Base-by-base conservation (phyloP, 2,888 invertebrate species). In the Alloplasta piceator region DNA sequence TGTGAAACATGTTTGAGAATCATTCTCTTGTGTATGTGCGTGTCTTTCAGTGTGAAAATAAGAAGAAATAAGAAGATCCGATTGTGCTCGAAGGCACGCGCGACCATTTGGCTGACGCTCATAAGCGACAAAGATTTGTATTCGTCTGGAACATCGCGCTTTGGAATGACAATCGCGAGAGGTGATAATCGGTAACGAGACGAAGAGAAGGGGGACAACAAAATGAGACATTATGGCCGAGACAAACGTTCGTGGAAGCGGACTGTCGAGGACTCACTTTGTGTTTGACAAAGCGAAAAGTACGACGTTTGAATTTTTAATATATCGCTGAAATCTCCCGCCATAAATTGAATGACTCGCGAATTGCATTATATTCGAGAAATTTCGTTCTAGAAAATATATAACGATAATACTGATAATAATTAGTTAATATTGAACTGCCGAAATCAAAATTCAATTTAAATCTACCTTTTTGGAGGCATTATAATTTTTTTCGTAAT, bases 281-380 rank as follows among this genome's bases (percentile, higher is more conserved):
- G 4, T 38, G 10, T 9, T 14, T 14, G 43, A 5, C 26, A 50
- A 60, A 14, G 26, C 10, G 60, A 60, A 50, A 26, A 60, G 14
- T 46, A 75, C 74, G 74, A 75, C 41, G 60, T 50, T 75, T 58
- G 74, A 75, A 75, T 75, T 60, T 67, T 67, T 60, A 60, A 75
- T 75, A 56, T 7, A 16, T 52, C 6, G 12, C 14, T 7, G 12
- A 14, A 26, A 7, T n/a, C 16, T 4, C 16, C 12, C 12, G 12
- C 16, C 50, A 26, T 9, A 39, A 12, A 39, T 39, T 48, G 12
- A 58, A 38, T 48, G 67, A 60, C 50, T 48, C 39, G 48, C n/a
- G 6, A 38, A 16, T 60, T 52, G 38, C 16, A 12, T 9, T 12
- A 66, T 38, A 14, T 26, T 26, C 3, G 26, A 1, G 26, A 26